phyloP scores from a whole-genome alignment of 2,797 vertebrate genomes.

The Oreortyx pictus region DNA sequence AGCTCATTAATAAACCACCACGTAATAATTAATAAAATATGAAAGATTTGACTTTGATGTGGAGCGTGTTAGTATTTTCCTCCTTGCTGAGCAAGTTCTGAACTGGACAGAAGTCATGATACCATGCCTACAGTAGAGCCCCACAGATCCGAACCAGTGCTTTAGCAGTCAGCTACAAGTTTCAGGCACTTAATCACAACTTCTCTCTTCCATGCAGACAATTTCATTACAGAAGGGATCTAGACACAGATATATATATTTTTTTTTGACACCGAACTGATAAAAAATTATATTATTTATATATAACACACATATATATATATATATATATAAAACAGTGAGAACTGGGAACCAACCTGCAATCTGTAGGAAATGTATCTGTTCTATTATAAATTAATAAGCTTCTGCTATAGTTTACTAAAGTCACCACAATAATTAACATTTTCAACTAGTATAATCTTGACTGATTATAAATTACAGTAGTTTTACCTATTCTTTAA shows the following conservation, averaged over 20 bases:
- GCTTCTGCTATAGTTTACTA: conserved; percentile 37
- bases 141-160: accelerated
- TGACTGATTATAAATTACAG: conserved; percentile 67
- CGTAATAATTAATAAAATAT: conserved; percentile 24
- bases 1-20: neutral
- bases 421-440: conserved; percentile 50
- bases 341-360: neutral
- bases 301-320: neutral
- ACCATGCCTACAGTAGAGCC: neutral
- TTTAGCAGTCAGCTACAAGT: neutral
- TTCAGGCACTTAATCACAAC: neutral
- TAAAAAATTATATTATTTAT: neutral
- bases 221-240: neutral
- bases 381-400: conserved; percentile 58
- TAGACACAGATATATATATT: neutral
- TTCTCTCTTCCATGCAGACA: neutral
- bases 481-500: conserved; percentile 80
- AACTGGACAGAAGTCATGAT: neutral
- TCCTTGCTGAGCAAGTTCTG: neutral
- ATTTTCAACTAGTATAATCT: conserved; percentile 58
- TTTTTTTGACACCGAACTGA: neutral
- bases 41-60: conserved; percentile 5
- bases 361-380: conserved; percentile 29
- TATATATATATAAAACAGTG: neutral
- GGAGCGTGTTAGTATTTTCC: neutral